A percentile compares a stretch with the other conserved stretches of the same genome.
Conservation (phyloP, 2,113 vertebrate species). For the Formicarius rufipectus region DNA sequence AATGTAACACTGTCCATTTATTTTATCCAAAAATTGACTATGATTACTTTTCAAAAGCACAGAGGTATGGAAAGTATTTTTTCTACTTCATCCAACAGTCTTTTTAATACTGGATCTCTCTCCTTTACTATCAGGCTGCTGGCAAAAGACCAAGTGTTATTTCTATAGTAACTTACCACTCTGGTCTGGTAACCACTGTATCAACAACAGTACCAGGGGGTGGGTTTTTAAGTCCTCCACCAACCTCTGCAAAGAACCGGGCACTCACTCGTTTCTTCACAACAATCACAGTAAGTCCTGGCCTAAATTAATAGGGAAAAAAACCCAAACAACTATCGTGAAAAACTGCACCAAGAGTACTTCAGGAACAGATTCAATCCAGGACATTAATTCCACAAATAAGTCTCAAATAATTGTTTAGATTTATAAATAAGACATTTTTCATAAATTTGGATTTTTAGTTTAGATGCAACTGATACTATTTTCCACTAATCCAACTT, state of each 20-base stretch:
- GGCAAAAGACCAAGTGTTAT: neutral
- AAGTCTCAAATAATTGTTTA: neutral
- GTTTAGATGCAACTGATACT: neutral
- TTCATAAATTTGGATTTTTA: neutral
- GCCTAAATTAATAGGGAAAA: slow-evolving; percentile 69
- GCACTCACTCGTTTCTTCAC: slow-evolving; percentile 90
- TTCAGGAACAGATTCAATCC: neutral
- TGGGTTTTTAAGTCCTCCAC: slow-evolving; percentile 83
- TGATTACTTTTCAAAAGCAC: neutral
- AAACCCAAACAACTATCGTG: neutral
- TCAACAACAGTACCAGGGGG: slow-evolving; percentile 92
- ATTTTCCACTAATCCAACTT: neutral
- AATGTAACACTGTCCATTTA: neutral
- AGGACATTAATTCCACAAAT: neutral
- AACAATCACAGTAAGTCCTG: slow-evolving; percentile 88
- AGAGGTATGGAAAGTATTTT: fast-evolving
- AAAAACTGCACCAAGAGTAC: neutral
- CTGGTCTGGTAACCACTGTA: slow-evolving; percentile 88
- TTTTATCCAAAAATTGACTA: neutral
- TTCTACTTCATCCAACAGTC: neutral
- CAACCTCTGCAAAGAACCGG: slow-evolving; percentile 81
- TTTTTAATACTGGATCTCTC: fast-evolving
- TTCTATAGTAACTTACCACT: slow-evolving; percentile 80
- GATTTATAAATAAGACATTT: neutral
- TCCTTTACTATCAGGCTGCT: neutral